Percentiles rank a stretch among this genome's conserved stretches.
phyloP scores from a whole-genome alignment of 2,113 vertebrate species.

The Podilymbus podiceps region DNA sequence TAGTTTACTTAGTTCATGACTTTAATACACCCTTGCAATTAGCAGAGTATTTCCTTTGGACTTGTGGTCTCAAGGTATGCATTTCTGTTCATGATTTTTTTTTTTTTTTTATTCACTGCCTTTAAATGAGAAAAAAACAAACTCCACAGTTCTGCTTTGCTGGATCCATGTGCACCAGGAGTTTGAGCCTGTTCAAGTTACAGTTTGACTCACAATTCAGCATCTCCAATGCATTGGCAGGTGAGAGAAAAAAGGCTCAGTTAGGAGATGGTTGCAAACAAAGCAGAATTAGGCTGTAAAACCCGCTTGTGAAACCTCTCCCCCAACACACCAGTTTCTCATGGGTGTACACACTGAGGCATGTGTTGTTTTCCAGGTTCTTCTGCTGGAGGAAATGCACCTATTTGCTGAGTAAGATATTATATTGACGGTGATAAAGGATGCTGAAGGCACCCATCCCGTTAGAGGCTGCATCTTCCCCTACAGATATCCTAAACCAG shows the following conservation, averaged over 20 bases:
- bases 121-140: conserved; percentile 52
- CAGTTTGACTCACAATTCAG: neutral
- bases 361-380: neutral
- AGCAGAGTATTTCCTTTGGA: conserved; percentile 55
- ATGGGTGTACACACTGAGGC: fast-evolving
- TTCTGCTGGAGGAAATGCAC: neutral
- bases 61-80: conserved; percentile 49
- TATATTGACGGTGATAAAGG: fast-evolving
- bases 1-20: conserved; percentile 59
- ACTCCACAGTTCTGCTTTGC: conserved; percentile 5
- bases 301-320: neutral
- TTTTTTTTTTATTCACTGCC: neutral
- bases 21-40: conserved; percentile 61
- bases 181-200: neutral
- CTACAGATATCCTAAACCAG: neutral
- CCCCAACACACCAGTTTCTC: neutral
- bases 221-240: neutral
- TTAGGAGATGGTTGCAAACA: neutral
- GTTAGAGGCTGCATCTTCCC: neutral
- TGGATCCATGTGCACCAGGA: neutral
- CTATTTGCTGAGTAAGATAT: neutral
- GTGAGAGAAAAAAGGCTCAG: neutral
- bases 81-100: conserved; percentile 42
- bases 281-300: neutral
- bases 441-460: neutral